Evolutionary conservation across 2,888 invertebrate species (phyloP), one percentile per base, ranked within the genome.

Genomic region (Plagodis pulveraria): DNA sequence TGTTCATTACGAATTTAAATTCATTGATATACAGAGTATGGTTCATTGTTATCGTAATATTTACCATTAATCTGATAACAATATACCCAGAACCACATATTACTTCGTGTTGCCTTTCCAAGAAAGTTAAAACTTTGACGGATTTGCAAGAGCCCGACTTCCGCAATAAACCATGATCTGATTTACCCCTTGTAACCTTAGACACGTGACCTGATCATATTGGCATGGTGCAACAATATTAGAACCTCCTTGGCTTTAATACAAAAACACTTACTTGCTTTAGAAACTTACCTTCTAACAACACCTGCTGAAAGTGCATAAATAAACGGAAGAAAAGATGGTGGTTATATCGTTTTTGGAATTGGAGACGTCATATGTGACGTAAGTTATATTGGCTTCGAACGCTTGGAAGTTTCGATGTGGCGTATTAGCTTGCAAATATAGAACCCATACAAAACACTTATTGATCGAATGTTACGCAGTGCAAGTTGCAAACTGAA

Each of bases 401-500:
- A 81, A 83, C 78, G 82, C 83, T 81, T 77, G 78, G 78, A 86
- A 89, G 86, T 90, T 89, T 84, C 81, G 86, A 86, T 86, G 81
- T 86, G 84, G 86, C 81, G 78, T 90, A 91, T 92, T 89, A 91
- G 82, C 85, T 90, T 87, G 89, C 89, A 91, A 90, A 90, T 90
- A 91, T 86, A 85, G 90, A 91, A 87, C 77, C 91, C 89, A 82
- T 91, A 91, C 89, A 91, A 91, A 91, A 89, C 80, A 83, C 85
- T 84, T 90, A 91, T 91, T 91, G 91, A 91, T 91, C 91, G 87
- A 89, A 88, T 85, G 87, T 86, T 88, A 80, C 83, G 80, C 83
- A 79, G 77, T 87, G 87, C 89, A 88, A 91, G 81, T 91, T 91
- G 84, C 86, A 89, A 91, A 90, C 89, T 88, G 84, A 87, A 91